Evolutionary conservation across 1,140 invertebrate genomes (phyloP), one percentile per base, ranked within the genome.

Genomic region (Lutraria rhynchaena): DNA sequence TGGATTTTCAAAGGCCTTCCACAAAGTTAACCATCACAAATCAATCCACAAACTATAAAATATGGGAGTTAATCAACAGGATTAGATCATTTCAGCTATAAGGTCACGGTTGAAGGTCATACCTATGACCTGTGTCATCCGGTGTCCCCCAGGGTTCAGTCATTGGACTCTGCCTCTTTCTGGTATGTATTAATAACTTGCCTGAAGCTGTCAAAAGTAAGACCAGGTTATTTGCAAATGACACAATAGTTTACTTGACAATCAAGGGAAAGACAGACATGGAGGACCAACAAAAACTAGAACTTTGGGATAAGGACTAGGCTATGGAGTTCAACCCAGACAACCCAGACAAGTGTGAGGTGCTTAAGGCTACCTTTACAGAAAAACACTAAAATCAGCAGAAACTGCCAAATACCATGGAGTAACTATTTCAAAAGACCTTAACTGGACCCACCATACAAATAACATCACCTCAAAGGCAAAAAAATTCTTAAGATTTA

Each of bases 161-260:
- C 19, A 19, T 71, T 13, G 46, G 69, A 4, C 69, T 27, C 5
- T 71, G 46, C 69, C 51, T n/a, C n/a, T n/a, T n/a, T n/a, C n/a
- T n/a, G n/a, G n/a, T n/a, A 22, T 69, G 49, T 55, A 71, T 71
- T 53, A 53, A 71, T 55, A 22, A 71, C 51, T 17, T 71, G 1
- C 46, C 69, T 24, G 24, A 71, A 31, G 11, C 22, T 27, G 29
- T 53, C 44, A 70, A 70, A 51, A 70, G 46, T 55, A 71, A 33
- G 55, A 33, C 27, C 24, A 71, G 69, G 55, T 49, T 53, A 24
- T 71, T 71, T 71, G 69, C 69, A 27, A 27, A 53, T 35, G 46
- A 71, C 69, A 71, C 69, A n/a, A 55, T 53, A 29, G 49, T 71
- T 11, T 74, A 74, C 27, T 55, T 58, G 13, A 60, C 55, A 41